Evolutionary conservation across 2,888 invertebrate species (phyloP).

Genomic region (Phortica okadai): DNA sequence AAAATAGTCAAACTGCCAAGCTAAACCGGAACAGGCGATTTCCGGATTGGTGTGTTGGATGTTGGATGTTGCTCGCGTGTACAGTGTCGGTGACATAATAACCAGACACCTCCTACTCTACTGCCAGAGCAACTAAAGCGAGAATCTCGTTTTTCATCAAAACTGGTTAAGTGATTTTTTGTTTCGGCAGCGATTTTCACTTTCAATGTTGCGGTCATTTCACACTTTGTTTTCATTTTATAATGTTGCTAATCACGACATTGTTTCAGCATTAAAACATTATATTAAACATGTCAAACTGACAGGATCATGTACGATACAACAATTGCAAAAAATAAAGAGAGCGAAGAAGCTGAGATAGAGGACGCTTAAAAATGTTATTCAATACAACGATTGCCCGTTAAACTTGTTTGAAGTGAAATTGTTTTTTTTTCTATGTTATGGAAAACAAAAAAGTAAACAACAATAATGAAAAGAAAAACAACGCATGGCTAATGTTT

Average conservation of each 20-base stretch:
- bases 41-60: background rate
- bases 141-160: slow-evolving; percentile 34
- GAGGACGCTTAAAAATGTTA: background rate
- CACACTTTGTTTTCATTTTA: background rate
- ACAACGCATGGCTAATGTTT: background rate
- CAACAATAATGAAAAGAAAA: too few relatives aligned
- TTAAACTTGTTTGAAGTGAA: background rate
- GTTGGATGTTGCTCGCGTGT: background rate
- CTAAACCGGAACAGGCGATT: slow-evolving; percentile 16
- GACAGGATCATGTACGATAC: background rate
- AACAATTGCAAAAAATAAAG: background rate
- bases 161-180: slow-evolving; percentile 4
- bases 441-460: too few relatives aligned
- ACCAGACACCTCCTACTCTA: slow-evolving; percentile 36
- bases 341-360: background rate
- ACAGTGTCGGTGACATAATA: slow-evolving; percentile 46
- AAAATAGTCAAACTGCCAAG: background rate
- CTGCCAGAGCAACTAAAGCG: background rate
- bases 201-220: slow-evolving; percentile 39
- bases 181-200: slow-evolving; percentile 48
- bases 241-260: background rate
- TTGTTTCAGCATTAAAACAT: too few relatives aligned
- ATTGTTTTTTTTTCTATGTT: background rate
- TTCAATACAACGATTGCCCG: background rate
- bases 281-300: background rate